Evolutionary conservation across 2,888 invertebrate genomes (phyloP).

Genomic region (Chrysopilus asiliformis): DNA sequence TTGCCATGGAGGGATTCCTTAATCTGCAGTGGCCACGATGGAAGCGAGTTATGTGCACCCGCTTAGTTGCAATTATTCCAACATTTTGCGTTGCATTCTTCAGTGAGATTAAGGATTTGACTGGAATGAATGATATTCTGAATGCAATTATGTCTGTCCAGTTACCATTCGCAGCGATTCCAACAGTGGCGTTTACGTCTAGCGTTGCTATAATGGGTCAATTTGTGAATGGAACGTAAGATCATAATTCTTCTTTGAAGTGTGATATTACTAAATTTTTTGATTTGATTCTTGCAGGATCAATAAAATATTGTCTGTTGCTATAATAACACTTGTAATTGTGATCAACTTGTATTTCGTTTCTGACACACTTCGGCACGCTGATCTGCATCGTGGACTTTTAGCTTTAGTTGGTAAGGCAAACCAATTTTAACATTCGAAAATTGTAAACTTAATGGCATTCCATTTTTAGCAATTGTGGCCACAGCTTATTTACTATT

Average conservation of each 20-base stretch:
- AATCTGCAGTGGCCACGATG: conserved; percentile 75
- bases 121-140: conserved; percentile 69
- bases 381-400: conserved; percentile 34
- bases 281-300: conserved; percentile 34
- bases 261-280: neutral
- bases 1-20: conserved; percentile 79
- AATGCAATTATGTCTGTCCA: conserved; percentile 81
- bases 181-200: conserved; percentile 76
- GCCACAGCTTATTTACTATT: conserved; percentile 55
- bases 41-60: conserved; percentile 73
- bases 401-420: conserved; percentile 36
- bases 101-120: conserved; percentile 53
- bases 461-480: conserved; percentile 36
- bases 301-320: conserved; percentile 53
- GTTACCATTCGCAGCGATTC: conserved; percentile 75
- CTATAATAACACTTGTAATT: conserved; percentile 57
- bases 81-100: conserved; percentile 59
- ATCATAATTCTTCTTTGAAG: conserved; percentile 14
- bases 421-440: neutral
- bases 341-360: conserved; percentile 71
- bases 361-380: conserved; percentile 41
- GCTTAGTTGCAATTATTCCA: conserved; percentile 62
- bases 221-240: conserved; percentile 67
- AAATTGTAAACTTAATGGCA: conserved; percentile 4
- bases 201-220: conserved; percentile 68